phyloP scores from a whole-genome alignment of 2,113 vertebrate species.

The Dendropsophus ebraccatus region DNA sequence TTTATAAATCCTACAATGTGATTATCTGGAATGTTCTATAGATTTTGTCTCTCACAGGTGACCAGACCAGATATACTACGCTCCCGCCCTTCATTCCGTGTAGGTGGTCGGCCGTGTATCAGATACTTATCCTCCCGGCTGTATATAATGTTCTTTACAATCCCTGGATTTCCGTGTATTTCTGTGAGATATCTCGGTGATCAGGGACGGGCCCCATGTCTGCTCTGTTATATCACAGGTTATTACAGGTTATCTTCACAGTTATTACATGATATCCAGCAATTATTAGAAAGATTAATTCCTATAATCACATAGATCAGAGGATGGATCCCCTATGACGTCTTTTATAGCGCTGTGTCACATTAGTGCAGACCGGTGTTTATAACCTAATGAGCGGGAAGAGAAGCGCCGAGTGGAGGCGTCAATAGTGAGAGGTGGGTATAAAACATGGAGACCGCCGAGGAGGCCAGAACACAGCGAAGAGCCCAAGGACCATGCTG shows the following conservation, averaged over 20 bases:
- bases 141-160: too few relatives aligned
- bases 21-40: too few relatives aligned
- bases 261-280: not conserved
- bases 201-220: not conserved
- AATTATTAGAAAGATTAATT: not conserved
- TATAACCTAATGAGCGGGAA: not conserved
- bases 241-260: not conserved
- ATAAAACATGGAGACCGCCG: not conserved
- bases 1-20: too few relatives aligned
- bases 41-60: too few relatives aligned
- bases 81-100: too few relatives aligned
- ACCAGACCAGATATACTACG: too few relatives aligned
- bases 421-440: not conserved
- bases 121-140: too few relatives aligned
- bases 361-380: not conserved
- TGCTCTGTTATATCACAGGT: not conserved
- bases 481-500: not conserved
- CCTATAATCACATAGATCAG: not conserved
- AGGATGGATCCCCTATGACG: too few relatives aligned
- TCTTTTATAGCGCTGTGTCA: not conserved
- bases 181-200: not conserved
- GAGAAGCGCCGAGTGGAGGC: too few relatives aligned
- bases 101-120: too few relatives aligned
- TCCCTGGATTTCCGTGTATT: too few relatives aligned
- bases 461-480: not conserved